Evolutionary conservation across 1,140 invertebrate species (phyloP).

Genomic region (Rhizoglyphus robini): DNA sequence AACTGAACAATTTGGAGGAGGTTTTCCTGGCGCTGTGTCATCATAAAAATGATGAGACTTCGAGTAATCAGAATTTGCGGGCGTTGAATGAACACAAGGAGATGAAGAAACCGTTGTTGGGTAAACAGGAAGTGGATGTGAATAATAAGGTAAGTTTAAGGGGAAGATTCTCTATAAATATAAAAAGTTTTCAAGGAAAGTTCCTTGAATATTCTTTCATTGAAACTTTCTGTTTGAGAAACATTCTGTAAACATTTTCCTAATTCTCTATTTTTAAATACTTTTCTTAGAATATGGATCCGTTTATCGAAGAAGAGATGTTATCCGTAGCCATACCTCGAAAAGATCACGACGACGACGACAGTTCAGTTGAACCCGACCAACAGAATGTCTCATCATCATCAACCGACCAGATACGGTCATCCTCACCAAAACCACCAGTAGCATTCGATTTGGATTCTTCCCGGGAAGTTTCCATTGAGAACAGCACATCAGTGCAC

Average conservation of each 20-base stretch:
- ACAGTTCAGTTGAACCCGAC: background rate
- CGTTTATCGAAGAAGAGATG: too few species aligned
- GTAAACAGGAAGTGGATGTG: background rate
- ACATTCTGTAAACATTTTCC: too few species aligned
- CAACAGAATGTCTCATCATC: background rate
- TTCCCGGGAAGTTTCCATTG: background rate
- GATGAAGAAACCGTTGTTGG: background rate
- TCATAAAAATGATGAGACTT: conserved; percentile 30
- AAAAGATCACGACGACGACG: background rate
- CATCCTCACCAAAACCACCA: background rate
- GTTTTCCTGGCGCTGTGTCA: conserved; percentile 71
- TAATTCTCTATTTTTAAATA: too few species aligned
- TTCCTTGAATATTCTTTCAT: too few species aligned
- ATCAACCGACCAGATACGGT: background rate
- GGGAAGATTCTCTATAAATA: too few species aligned
- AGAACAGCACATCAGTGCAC: background rate
- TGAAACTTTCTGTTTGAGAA: too few species aligned
- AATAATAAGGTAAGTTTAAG: background rate
- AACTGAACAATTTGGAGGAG: conserved; percentile 51
- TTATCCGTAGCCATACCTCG: background rate
- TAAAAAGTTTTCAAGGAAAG: too few species aligned
- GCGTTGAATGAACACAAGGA: background rate
- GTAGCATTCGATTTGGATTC: background rate
- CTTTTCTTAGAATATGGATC: too few species aligned
- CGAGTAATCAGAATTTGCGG: background rate